Percentiles rank a stretch among this genome's conserved stretches.
Conservation (phyloP, 2,888 invertebrate species). For the Timema cristinae region DNA sequence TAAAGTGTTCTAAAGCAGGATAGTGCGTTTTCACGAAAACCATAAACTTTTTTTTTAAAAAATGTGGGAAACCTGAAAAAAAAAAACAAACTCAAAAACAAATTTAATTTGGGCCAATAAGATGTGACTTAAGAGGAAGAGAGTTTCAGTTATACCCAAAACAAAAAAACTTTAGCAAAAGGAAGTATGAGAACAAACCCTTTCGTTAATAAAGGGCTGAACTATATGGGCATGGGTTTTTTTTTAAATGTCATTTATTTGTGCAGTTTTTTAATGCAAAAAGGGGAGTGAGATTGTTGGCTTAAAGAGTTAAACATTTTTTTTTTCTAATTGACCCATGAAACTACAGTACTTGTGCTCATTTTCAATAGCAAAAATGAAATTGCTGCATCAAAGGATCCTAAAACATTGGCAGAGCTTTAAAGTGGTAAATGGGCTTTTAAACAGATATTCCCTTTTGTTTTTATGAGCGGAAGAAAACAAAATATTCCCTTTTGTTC, state of each 20-base stretch:
- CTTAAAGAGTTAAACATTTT: conserved; percentile 15
- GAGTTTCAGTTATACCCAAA: not conserved
- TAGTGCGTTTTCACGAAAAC: not conserved
- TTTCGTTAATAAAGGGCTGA: conserved; percentile 10
- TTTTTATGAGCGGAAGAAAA: not conserved
- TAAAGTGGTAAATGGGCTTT: not conserved
- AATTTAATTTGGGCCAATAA: not conserved
- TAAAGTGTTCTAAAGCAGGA: not conserved
- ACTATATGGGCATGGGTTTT: conserved; percentile 17
- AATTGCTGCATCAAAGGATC: not conserved
- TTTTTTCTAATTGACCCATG: conserved; percentile 1
- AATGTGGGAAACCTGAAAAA: not conserved
- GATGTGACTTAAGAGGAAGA: not conserved
- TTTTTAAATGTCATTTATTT: conserved; percentile 12
- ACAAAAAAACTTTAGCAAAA: not conserved
- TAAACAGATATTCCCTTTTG: not conserved
- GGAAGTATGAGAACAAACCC: not conserved
- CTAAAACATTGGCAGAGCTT: not conserved
- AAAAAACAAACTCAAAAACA: not conserved
- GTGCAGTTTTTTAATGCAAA: conserved; percentile 16
- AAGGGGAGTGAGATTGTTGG: not conserved
- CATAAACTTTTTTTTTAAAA: not conserved
- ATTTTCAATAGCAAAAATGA: not conserved
- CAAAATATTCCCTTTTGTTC: too few relatives aligned
- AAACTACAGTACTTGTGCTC: not conserved